A percentile compares a stretch with the other conserved stretches of the same genome.
Conservation (phyloP, 2,888 invertebrate genomes). For the Aelia acuminata region DNA sequence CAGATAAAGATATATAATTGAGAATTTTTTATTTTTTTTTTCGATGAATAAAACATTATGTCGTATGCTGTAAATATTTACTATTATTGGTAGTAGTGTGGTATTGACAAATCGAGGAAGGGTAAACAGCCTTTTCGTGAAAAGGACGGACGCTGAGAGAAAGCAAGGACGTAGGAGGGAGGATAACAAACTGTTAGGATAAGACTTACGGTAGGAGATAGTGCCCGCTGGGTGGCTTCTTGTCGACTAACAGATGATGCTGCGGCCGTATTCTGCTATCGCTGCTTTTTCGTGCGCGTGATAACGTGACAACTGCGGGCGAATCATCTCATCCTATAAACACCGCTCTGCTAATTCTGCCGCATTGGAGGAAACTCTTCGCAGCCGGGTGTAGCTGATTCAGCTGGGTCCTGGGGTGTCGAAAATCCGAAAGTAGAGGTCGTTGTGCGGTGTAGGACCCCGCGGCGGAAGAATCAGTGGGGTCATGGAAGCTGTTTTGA, state of each 20-base stretch:
- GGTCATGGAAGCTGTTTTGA: not conserved
- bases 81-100: not conserved
- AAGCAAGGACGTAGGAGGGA: conserved; percentile 19
- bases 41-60: not conserved
- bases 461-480: not conserved
- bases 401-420: not conserved
- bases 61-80: not conserved
- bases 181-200: conserved; percentile 47
- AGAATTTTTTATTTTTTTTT: not conserved
- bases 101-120: not conserved
- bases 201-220: conserved; percentile 56
- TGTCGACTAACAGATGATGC: conserved; percentile 53
- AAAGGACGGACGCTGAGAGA: not conserved
- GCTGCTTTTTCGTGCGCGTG: conserved; percentile 56
- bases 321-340: not conserved
- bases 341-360: not conserved
- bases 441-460: not conserved
- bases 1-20: not conserved
- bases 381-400: not conserved
- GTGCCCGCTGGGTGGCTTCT: conserved; percentile 35
- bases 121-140: not conserved
- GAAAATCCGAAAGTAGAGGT: not conserved
- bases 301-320: conserved; percentile 51
- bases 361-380: not conserved
- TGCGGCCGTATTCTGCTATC: conserved; percentile 53